Evolutionary conservation across 2,113 vertebrate species (phyloP).

Genomic region (Catharus bicknelli): DNA sequence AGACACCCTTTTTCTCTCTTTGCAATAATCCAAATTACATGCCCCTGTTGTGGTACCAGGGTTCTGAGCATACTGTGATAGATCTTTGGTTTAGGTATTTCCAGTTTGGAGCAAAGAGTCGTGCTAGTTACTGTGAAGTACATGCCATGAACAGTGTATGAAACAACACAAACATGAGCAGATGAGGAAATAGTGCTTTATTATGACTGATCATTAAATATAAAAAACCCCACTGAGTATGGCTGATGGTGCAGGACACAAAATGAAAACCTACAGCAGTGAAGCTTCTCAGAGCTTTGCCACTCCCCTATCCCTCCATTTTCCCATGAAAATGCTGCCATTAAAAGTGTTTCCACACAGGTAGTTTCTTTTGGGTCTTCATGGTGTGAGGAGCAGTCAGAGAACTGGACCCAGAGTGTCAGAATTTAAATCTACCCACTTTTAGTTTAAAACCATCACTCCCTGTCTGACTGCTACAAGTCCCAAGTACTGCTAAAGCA

Average conservation of each 20-base stretch:
- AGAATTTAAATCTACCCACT: background rate
- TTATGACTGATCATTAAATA: background rate
- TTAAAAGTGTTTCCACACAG: background rate
- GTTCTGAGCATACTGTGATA: rapidly evolving
- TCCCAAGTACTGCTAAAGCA: background rate
- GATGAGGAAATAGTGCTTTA: background rate
- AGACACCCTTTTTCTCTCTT: background rate
- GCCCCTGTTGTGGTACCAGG: background rate
- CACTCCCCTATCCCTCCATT: background rate
- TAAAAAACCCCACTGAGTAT: background rate
- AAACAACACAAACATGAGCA: background rate
- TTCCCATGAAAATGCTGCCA: background rate
- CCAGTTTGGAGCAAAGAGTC: background rate
- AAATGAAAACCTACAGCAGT: background rate
- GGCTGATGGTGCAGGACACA: background rate
- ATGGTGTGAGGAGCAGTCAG: background rate
- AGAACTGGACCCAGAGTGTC: background rate
- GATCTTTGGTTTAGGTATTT: background rate
- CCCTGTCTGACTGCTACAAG: background rate
- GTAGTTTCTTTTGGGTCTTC: background rate
- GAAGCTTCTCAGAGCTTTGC: background rate
- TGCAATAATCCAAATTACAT: background rate
- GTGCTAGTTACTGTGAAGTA: background rate
- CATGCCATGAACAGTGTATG: background rate
- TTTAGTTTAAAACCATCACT: background rate